Base-by-base conservation (phyloP, 2,797 vertebrate species). In the Acanthurus tractus region DNA sequence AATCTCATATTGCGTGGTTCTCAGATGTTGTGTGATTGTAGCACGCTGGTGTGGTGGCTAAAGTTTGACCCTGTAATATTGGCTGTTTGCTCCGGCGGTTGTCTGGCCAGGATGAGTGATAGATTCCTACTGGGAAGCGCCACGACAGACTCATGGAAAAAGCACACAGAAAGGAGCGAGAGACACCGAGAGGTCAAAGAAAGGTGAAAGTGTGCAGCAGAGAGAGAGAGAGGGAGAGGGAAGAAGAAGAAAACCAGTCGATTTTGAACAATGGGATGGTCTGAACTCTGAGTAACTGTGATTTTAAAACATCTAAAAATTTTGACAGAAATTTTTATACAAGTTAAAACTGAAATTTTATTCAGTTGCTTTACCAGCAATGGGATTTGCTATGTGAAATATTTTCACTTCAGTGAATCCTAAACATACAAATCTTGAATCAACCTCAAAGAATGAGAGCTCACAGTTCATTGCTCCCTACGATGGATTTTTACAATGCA, bases 21-120 rank as follows among this genome's bases (percentile, higher is more conserved):
- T 58, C 63, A 66, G 42, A 22, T 2, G 38, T 54, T 1, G 1
- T 71, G 54, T 53, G 70, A 88, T 59, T 84, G 70, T 76, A 62
- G 71, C 79, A 45, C 23, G 25, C 48, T 0, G 10, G 59, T 70
- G 76, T 45, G 48, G 55, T 46, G 6, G 20, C 63, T 53, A 13
- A 50, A 48, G 36, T 36, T 53, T 38, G 29, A 40, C 20, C 57
- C 5, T 38, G 23, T 23, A n/a, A 18, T 56, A 15, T 57, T 18
- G 49, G 74, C 65, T 74, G 23, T 83, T 75, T 73, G 70, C 25
- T 34, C 29, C 53, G 73, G 54, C 8, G 13, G 49, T 6, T 69
- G 74, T 70, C n/a, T 20, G 15, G 62, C 42, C 46, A 56, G 50
- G 13, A 20, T 85, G 79, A 82, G 10, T 53, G 66, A 77, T 76